Base-by-base conservation (phyloP, 2,888 invertebrate species). In the Trichogramma evanescens region DNA sequence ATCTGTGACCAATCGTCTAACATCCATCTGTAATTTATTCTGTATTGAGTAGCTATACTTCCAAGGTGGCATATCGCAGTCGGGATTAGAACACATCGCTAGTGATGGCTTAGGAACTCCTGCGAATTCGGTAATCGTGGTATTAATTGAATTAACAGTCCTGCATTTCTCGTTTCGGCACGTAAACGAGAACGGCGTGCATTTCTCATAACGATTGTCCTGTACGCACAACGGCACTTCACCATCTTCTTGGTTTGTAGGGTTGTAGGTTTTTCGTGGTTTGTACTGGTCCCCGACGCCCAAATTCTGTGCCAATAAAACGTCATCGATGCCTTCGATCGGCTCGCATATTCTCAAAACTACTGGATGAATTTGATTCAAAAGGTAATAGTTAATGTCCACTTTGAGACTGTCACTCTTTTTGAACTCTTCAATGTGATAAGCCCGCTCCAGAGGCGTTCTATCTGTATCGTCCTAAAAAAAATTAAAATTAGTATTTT, bases 311-410 rank as follows among this genome's bases (percentile, higher is more conserved):
- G 98, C 98, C 63, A 99, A 87, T 65, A 91, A 84, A 55, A 89
- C 90, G 3, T 91, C 86, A 79, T 97, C 96, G 66, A 93, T 91
- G 8, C 94, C 95, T 66, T 95, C 94, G 50, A 99, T 91, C 0
- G 97, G 97, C 66, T 95, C 95, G 74, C 95, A 94, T 73, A 99
- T 87, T 67, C 99, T 85, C 41, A 93, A 88, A 63, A 98, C 89
- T 0, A 99, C 96, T 0, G 99, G 99, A 77, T 96, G 95, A 50
- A 99, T 85, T 81, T 99, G 99, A 73, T 95, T 91, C 0, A 91
- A 85, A 66, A 99, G 81, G 79, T 99, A 99, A 79, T 99, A 99
- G 67, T 88, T 85, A 2, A 84, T 83, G 77, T 99, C 99, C 3
- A 93, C 82, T 76, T 88, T 88, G 1, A 93, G 79, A 9, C 74